phyloP scores from a whole-genome alignment of 2,797 vertebrate genomes.

The Mionectes olivaceus region DNA sequence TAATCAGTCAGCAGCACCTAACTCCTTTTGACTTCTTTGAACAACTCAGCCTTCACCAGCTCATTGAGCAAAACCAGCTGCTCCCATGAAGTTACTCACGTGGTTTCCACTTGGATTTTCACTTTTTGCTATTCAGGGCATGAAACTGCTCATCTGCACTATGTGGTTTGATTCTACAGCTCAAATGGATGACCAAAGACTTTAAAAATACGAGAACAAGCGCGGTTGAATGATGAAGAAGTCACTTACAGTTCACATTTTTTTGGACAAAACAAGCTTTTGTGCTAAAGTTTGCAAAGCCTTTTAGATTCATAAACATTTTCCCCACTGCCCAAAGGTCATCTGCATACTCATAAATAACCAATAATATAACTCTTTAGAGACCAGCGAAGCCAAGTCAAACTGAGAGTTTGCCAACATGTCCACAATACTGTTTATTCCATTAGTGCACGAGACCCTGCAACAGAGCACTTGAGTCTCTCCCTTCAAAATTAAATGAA shows the following conservation, averaged over 20 bases:
- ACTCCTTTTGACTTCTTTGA: constrained; percentile 7
- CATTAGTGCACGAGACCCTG: constrained; percentile 11
- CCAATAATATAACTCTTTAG: constrained; percentile 51
- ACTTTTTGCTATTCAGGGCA: not conserved
- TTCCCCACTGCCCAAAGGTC: constrained; percentile 52
- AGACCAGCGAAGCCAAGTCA: constrained; percentile 52
- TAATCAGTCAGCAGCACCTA: constrained; percentile 15
- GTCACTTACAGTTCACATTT: constrained; percentile 52
- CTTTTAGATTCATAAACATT: constrained; percentile 67
- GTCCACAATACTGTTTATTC: constrained; percentile 59
- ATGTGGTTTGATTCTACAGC: not conserved
- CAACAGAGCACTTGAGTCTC: constrained; percentile 35
- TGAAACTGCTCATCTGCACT: not conserved
- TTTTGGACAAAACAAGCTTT: constrained; percentile 56
- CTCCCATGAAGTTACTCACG: not conserved
- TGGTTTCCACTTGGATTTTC: constrained; percentile 1
- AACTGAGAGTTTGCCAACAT: constrained; percentile 46
- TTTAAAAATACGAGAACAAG: constrained; percentile 16
- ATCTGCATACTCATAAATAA: constrained; percentile 61
- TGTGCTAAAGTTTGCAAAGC: constrained; percentile 23
- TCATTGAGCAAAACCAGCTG: constrained; percentile 14
- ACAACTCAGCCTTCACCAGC: constrained; percentile 4
- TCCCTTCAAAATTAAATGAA: constrained; percentile 29
- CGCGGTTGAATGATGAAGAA: constrained; percentile 23
- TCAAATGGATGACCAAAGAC: not conserved